Evolutionary conservation across 2,888 invertebrate species (phyloP), one percentile per base, ranked within the genome.

Genomic region (Spodoptera exigua): DNA sequence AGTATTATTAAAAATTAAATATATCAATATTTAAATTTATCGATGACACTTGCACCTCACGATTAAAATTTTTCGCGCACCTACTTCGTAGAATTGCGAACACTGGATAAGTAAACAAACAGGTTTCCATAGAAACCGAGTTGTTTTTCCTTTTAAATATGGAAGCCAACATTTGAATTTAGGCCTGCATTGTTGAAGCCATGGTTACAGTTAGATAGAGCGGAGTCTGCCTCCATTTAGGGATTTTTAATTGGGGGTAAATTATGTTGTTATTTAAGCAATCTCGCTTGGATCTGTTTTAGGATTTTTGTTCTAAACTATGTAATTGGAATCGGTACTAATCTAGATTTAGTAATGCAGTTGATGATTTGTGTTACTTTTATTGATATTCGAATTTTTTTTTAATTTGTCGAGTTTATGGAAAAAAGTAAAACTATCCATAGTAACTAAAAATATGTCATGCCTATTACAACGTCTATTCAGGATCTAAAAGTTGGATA

Each of bases 131-230:
- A 67, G 49, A 51, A 43, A 53, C 43, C 40, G n/a, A 72, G 53
- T 47, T 7, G 69, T 54, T 40, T 68, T 57, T 46, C 69, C 70
- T 54, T 73, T 49, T 61, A 45, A n/a, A 52, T 44, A 11, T 40
- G 10, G 27, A 36, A 18, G 45, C 34, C 37, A 37, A 41, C 12
- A 17, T 12, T 44, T n/a, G 7, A 21, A 18, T 41, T 47, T 18
- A 39, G 21, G 13, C 0, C n/a, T 17, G 11, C 14, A 48, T 45
- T 61, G 39, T 61, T 21, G 35, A 32, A 37, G 13, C 18, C 34
- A 45, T 32, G 1, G 3, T 1, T 12, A 18, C 39, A 17, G 53
- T 62, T 61, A 48, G 48, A 61, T 43, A 35, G 35, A 53, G 11
- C 18, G 47, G 39, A 34, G 2, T 17, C 34, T 17, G 18, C 40